Evolutionary conservation across 1,140 invertebrate genomes (phyloP).

Genomic region (Plectrocnemia conspersa): DNA sequence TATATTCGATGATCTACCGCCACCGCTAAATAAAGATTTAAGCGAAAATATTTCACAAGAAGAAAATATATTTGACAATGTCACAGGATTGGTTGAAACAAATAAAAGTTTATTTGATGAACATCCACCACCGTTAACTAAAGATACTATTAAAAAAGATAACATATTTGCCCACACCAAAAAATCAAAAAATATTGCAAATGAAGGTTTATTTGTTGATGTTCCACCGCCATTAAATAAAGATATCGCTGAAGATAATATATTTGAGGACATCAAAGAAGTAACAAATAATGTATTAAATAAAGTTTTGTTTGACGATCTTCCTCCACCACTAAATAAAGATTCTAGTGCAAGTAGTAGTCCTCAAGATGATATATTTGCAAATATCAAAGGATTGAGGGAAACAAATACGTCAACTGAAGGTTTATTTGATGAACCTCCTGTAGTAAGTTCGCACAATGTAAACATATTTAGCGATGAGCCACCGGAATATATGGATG

Average conservation of each 20-base stretch:
- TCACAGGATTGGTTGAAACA: no score
- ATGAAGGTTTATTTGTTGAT: conserved; percentile 20
- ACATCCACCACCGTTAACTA: no score
- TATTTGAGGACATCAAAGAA: conserved; percentile 28
- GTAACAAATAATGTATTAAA: no score
- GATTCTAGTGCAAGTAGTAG: no score
- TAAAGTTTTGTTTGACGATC: no score
- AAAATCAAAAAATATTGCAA: background rate
- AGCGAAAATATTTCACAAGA: no score
- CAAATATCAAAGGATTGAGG: conserved; percentile 35
- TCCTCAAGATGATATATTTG: conserved; percentile 28
- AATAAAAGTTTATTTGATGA: conserved; percentile 34
- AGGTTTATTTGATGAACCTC: background rate
- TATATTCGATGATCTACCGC: no score
- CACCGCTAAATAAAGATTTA: no score
- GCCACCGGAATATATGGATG: conserved; percentile 35
- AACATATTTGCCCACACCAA: background rate
- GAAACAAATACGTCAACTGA: no score
- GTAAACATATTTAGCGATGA: conserved; percentile 38
- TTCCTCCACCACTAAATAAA: no score
- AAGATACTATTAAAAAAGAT: conserved; percentile 14
- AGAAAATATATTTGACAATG: no score
- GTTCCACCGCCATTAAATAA: conserved; percentile 20
- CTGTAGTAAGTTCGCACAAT: conserved; percentile 35
- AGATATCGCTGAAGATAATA: conserved; percentile 3